Evolutionary conservation across 1,140 invertebrate genomes (phyloP), one percentile per base, ranked within the genome.

Genomic region (Hyles euphorbiae): DNA sequence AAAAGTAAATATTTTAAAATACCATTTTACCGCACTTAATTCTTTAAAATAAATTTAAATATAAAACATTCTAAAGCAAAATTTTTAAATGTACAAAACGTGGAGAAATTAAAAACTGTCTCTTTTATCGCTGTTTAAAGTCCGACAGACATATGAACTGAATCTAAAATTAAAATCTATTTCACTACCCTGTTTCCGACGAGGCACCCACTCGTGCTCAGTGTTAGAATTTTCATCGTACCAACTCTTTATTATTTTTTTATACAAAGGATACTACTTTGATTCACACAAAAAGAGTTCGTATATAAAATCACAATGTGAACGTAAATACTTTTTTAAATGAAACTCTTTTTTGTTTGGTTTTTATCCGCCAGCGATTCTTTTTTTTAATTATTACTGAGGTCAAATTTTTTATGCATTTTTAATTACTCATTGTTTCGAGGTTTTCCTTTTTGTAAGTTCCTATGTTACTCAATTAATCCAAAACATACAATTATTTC

Each of bases 91-190:
- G 22, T 22, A 22, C 22, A 22, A 22, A 22, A 22, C 22, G 22
- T 22, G 22, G 22, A 48, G n/a, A 48, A 47, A 48, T 10, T 3
- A 10, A 48, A 48, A 48, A 48, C 34, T 53, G 36, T 40, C 2
- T 40, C 36, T 40, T 40, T 40, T 46, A 34, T 53, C 34, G 32
- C 32, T 11, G 56, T 53, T 60, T 54, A 10, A 58, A 55, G 48
- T 57, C 48, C 48, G 59, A 34, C 49, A 43, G 55, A 34, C 67
- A 70, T 65, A 67, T 66, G 36, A 65, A 47, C 63, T 57, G 22
- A 53, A 64, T 62, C 58, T 67, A 60, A 67, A 72, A 69, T 72
- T 67, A 63, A 64, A 72, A 69, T 72, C 66, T 67, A 66, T 65
- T 60, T 54, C 61, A 65, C 60, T 53, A 57, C 61, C 59, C 55